Conservation (phyloP, 2,797 vertebrate genomes). For the Sebastes hubbsi region DNA sequence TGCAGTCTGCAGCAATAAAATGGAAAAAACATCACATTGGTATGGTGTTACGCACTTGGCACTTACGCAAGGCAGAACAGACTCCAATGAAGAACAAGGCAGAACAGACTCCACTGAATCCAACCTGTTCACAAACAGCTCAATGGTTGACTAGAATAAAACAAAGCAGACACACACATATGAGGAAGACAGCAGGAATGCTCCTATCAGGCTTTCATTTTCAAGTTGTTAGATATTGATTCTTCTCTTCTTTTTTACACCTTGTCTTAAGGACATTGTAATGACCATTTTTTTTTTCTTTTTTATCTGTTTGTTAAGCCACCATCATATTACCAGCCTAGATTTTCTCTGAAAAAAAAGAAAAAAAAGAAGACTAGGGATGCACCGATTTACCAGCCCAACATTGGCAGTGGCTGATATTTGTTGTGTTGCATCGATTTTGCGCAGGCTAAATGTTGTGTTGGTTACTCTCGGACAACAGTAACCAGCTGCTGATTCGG, state of each 20-base stretch:
- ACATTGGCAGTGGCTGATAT: too few species aligned
- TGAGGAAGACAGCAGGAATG: not conserved
- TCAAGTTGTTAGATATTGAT: not conserved
- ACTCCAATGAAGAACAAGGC: constrained; percentile 89
- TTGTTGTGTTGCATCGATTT: too few species aligned
- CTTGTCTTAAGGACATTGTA: not conserved
- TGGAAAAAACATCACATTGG: too few species aligned
- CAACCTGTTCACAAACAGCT: constrained; percentile 94
- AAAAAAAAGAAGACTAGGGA: too few species aligned
- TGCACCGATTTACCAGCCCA: too few species aligned
- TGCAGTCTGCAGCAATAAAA: too few species aligned
- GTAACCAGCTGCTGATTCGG: too few species aligned
- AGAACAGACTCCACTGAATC: constrained; percentile 96
- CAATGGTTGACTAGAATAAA: constrained; percentile 84
- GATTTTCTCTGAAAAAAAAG: too few species aligned
- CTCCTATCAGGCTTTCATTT: not conserved
- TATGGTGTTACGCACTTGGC: constrained; percentile 31
- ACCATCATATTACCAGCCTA: too few species aligned
- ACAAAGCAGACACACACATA: constrained; percentile 9
- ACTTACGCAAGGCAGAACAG: constrained; percentile 93
- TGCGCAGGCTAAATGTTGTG: too few species aligned
- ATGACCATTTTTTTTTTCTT: not conserved
- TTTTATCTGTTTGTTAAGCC: too few species aligned
- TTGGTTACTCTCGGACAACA: too few species aligned
- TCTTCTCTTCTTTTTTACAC: not conserved